Percentiles rank a stretch among this genome's conserved stretches.
Conservation (phyloP, 1,140 invertebrate species). For the Lasioglossum baleicum region DNA sequence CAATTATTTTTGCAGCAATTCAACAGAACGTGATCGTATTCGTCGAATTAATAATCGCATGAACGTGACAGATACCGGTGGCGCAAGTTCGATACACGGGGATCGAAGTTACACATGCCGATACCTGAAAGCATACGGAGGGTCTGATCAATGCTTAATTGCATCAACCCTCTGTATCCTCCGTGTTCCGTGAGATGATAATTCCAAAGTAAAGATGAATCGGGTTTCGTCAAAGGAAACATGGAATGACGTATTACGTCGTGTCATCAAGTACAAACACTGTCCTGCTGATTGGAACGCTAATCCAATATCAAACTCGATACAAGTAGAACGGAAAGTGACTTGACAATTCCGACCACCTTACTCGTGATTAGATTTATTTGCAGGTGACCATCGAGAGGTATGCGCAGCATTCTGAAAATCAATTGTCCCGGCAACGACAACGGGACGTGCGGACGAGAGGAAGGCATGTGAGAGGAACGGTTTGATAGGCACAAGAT, state of each 20-base stretch:
- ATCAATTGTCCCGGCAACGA: slow-evolving; percentile 63
- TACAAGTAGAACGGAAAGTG: slow-evolving; percentile 61
- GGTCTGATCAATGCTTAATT: background rate
- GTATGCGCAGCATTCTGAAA: slow-evolving; percentile 70
- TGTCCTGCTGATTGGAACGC: slow-evolving; percentile 36
- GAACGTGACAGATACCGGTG: background rate
- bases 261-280: slow-evolving; percentile 32
- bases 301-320: slow-evolving; percentile 48
- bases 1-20: too few species aligned
- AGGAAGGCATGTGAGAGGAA: slow-evolving; percentile 39
- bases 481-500: slow-evolving; percentile 54
- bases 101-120: background rate
- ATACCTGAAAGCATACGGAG: background rate
- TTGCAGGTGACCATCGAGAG: slow-evolving; percentile 69
- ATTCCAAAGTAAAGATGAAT: background rate
- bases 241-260: slow-evolving; percentile 4
- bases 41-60: background rate
- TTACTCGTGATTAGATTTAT: slow-evolving; percentile 75
- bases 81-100: background rate
- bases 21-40: background rate
- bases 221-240: background rate
- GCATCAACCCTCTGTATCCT: background rate
- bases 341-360: slow-evolving; percentile 67
- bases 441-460: slow-evolving; percentile 34
- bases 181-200: background rate